Evolutionary conservation across 2,797 vertebrate genomes (phyloP).

Genomic region (Moxostoma hubbsi): DNA sequence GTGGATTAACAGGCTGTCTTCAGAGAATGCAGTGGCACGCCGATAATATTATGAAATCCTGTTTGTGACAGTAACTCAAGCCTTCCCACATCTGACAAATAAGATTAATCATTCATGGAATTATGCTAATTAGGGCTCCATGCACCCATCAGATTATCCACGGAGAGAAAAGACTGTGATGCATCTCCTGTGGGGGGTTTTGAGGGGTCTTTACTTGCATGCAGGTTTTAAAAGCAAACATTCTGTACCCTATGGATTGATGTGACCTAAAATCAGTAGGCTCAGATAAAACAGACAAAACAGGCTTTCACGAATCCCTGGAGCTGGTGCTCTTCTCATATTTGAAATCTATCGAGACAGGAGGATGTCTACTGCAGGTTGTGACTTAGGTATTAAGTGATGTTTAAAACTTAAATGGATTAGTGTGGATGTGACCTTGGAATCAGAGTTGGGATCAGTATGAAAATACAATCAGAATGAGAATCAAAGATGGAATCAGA

Average conservation of each 20-base stretch:
- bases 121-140: constrained; percentile 20
- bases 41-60: constrained; percentile 60
- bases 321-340: not conserved
- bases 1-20: constrained; percentile 69
- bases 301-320: too few species aligned
- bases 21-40: constrained; percentile 51
- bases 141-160: not conserved
- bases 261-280: constrained; percentile 4
- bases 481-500: too few species aligned
- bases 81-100: constrained; percentile 21
- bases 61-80: constrained; percentile 37
- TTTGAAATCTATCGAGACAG: not conserved
- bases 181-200: not conserved
- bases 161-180: constrained; percentile 2
- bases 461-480: too few species aligned
- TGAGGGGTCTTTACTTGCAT: not conserved
- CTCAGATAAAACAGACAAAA: not conserved
- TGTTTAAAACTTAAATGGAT: too few species aligned
- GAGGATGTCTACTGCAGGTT: not conserved
- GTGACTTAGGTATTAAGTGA: too few species aligned
- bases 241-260: not conserved
- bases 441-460: too few species aligned
- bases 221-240: not conserved
- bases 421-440: too few species aligned
- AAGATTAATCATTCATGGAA: constrained; percentile 24